A percentile compares a stretch with the other conserved stretches of the same genome.
These are phyloP conservation scores for Globodera rostochiensis DNA, from an alignment of 1,140 invertebrate species.

Conservation along the genomic window DNA sequence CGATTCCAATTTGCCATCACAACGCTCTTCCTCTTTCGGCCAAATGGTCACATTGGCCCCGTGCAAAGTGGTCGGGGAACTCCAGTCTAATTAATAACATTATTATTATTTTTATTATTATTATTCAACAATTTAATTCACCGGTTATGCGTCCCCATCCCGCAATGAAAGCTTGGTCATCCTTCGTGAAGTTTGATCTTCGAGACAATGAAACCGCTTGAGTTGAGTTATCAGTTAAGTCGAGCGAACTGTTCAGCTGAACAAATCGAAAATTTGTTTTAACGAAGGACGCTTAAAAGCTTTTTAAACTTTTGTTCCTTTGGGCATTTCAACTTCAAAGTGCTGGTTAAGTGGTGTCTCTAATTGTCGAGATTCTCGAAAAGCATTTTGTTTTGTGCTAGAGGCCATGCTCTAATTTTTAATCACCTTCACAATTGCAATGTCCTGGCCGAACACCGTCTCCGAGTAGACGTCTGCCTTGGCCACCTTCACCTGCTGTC, in stretches of 20 bases:
- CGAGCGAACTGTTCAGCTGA: background rate
- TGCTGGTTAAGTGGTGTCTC: too few relatives aligned
- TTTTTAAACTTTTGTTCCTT: background rate
- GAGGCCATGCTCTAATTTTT: background rate
- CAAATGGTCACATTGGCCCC: conserved; percentile 21
- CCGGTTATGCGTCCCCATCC: conserved; percentile 25
- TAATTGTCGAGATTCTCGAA: too few relatives aligned
- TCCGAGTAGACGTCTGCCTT: conserved; percentile 19
- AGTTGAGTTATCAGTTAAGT: background rate
- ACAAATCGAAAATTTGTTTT: background rate
- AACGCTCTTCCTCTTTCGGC: conserved; percentile 9
- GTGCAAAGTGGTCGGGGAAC: conserved; percentile 15
- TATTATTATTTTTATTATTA: background rate
- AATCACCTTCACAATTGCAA: conserved; percentile 15
- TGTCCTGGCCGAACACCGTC: conserved; percentile 17
- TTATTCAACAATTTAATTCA: background rate
- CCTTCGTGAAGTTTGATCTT: conserved; percentile 9
- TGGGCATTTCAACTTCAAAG: background rate
- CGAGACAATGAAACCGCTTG: conserved; percentile 16
- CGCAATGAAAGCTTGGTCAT: conserved; percentile 17
- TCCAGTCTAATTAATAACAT: conserved; percentile 8
- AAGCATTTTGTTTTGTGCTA: background rate
- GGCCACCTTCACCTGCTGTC: background rate
- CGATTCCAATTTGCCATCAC: conserved; percentile 16
- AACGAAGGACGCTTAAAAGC: too few relatives aligned